Conservation (phyloP, 2,888 invertebrate genomes). For the Ormia ochracea region DNA sequence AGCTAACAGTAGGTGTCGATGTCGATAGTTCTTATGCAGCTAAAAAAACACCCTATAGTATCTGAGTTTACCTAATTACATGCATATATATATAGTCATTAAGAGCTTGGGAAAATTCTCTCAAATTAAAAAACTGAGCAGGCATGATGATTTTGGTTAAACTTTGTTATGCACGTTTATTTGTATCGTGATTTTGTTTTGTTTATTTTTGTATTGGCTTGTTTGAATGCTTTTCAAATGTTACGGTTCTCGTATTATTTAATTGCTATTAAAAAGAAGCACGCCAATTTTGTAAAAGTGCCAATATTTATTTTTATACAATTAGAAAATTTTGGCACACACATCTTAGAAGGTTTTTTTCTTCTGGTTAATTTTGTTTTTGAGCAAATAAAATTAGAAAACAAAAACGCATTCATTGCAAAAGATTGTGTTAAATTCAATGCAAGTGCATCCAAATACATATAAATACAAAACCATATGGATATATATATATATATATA, state of each 20-base stretch:
- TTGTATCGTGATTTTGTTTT: slow-evolving; percentile 27
- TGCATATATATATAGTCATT: neutral
- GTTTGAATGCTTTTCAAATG: slow-evolving; percentile 42
- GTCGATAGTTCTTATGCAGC: too few species aligned
- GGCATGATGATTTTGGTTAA: slow-evolving; percentile 13
- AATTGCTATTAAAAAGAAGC: slow-evolving; percentile 61
- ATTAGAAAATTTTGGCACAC: slow-evolving; percentile 60
- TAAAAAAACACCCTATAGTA: neutral
- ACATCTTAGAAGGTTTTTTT: slow-evolving; percentile 47
- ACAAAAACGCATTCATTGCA: slow-evolving; percentile 54
- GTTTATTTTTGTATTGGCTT: slow-evolving; percentile 11
- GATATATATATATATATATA: too few species aligned
- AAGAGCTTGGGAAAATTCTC: neutral
- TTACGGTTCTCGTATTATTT: slow-evolving; percentile 52
- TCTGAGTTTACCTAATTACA: neutral
- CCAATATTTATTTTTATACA: slow-evolving; percentile 62
- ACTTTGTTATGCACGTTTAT: neutral
- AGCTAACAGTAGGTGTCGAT: too few species aligned
- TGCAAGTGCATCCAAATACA: too few species aligned
- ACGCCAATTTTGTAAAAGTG: slow-evolving; percentile 63
- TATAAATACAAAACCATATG: too few species aligned
- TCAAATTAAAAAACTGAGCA: neutral
- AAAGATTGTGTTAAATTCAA: slow-evolving; percentile 31
- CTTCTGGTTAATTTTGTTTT: neutral
- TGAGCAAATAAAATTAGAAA: slow-evolving; percentile 51